A percentile compares a stretch with the other conserved stretches of the same genome.
Conservation (phyloP, 2,797 vertebrate species). For the Poecilia gillii region DNA sequence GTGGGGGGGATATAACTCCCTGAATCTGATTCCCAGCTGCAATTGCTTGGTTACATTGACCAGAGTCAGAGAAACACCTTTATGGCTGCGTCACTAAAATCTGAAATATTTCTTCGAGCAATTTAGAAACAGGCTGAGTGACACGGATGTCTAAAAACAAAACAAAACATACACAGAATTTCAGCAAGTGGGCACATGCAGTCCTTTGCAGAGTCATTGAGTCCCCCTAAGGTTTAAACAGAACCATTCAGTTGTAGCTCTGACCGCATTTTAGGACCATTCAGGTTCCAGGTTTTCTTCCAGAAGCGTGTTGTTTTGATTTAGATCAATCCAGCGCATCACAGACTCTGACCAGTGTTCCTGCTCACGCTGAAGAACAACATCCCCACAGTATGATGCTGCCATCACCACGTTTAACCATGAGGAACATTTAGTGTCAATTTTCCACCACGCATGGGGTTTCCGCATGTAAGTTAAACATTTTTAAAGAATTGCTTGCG, state of each 20-base stretch:
- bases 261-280: not conserved
- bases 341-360: not conserved
- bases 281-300: not conserved
- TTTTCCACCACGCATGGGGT: too few species aligned
- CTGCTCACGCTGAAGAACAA: not conserved
- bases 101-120: not conserved
- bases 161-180: not conserved
- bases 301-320: not conserved
- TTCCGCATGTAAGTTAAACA: too few species aligned
- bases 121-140: not conserved
- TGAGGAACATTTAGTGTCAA: not conserved
- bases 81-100: not conserved
- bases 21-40: conserved; percentile 1
- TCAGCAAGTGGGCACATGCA: not conserved
- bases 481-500: not conserved
- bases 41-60: not conserved
- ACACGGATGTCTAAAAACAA: not conserved
- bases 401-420: not conserved
- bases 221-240: not conserved
- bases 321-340: not conserved
- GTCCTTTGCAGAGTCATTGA: not conserved
- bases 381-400: not conserved
- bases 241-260: not conserved
- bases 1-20: not conserved
- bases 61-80: not conserved